Evolutionary conservation across 2,113 vertebrate species (phyloP).

Genomic region (Cryptomyrus ogoouensis): DNA sequence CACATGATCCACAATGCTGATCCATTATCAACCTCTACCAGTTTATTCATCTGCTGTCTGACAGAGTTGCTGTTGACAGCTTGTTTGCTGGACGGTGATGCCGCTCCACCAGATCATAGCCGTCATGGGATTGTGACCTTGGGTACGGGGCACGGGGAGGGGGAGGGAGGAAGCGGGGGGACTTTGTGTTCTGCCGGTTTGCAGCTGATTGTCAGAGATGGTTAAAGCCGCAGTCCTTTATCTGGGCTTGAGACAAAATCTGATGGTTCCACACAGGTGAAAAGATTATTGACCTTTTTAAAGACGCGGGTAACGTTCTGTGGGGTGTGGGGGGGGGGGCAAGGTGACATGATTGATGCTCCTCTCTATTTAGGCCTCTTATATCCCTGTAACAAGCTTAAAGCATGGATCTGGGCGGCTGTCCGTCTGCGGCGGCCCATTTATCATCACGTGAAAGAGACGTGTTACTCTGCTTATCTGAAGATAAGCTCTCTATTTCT

Average conservation of each 20-base stretch:
- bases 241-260: conserved; percentile 84
- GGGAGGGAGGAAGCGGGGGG: conserved; percentile 40
- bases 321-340: background rate
- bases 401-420: conserved; percentile 58
- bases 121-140: conserved; percentile 75
- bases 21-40: conserved; percentile 86
- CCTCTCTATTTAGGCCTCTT: conserved; percentile 64
- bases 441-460: conserved; percentile 58
- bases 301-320: conserved; percentile 85
- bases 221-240: conserved; percentile 91
- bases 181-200: conserved; percentile 83
- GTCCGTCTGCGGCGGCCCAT: conserved; percentile 54
- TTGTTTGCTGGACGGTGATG: conserved; percentile 78
- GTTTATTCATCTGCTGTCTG: conserved; percentile 88
- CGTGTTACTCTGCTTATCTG: conserved; percentile 44
- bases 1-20: conserved; percentile 71
- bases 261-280: conserved; percentile 94
- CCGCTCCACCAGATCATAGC: conserved; percentile 69
- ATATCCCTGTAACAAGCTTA: conserved; percentile 60
- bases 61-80: conserved; percentile 92
- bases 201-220: conserved; percentile 75
- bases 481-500: conserved; percentile 51
- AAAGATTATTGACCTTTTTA: conserved; percentile 97
- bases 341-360: conserved; percentile 85
- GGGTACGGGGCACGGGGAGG: conserved; percentile 52